Conservation (phyloP, 2,797 vertebrate genomes). For the Babyrousa celebensis region DNA sequence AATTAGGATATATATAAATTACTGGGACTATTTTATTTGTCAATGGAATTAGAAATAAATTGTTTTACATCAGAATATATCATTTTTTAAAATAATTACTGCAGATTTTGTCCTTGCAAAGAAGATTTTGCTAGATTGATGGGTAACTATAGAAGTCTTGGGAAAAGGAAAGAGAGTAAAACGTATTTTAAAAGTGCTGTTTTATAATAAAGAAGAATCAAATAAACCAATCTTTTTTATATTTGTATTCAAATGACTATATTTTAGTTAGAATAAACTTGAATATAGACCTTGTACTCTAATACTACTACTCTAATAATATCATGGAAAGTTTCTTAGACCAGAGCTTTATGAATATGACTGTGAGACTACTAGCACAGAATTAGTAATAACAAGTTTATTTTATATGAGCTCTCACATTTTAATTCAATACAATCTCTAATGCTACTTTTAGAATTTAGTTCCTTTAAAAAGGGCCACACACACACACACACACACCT, state of each 20-base stretch:
- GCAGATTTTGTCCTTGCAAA: not conserved
- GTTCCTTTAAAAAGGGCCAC: not conserved
- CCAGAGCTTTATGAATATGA: not conserved
- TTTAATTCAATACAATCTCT: not conserved
- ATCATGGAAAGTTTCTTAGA: not conserved
- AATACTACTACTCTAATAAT: not conserved
- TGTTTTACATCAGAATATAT: not conserved
- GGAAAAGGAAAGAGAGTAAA: not conserved
- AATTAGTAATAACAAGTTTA: constrained; percentile 15
- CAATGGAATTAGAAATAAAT: not conserved
- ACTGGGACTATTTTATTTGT: not conserved
- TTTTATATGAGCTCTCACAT: not conserved
- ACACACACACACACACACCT: not conserved
- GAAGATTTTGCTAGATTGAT: not conserved
- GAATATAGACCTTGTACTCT: not conserved
- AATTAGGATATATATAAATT: not conserved
- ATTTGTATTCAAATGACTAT: not conserved
- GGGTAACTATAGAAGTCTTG: not conserved
- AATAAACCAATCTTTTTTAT: not conserved
- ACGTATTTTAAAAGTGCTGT: not conserved
- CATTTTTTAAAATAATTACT: not conserved
- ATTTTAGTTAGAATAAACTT: constrained; percentile 17
- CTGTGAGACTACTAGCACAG: not conserved
- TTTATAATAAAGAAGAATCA: constrained; percentile 19
- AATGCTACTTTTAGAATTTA: constrained; percentile 7